Percentiles rank a stretch among this genome's conserved stretches.
phyloP scores from a whole-genome alignment of 2,888 invertebrate species.

The Eupithecia pulchellata region DNA sequence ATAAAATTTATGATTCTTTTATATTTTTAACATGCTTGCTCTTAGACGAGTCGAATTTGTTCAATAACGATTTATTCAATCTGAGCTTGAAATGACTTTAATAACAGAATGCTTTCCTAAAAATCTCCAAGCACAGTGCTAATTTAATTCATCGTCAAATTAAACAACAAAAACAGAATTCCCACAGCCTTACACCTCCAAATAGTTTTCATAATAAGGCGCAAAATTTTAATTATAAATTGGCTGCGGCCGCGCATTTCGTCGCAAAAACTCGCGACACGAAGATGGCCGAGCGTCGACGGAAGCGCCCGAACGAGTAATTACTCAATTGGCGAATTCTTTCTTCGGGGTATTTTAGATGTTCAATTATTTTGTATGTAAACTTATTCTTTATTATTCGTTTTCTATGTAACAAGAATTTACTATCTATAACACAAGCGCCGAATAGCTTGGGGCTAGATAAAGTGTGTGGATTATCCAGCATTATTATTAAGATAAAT shows the following conservation, averaged over 20 bases:
- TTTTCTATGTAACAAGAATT: too few relatives aligned
- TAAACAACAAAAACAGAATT: constrained; percentile 19
- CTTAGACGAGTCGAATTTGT: too few relatives aligned
- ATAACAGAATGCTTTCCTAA: too few relatives aligned
- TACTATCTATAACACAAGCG: too few relatives aligned
- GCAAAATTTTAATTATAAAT: constrained; percentile 80
- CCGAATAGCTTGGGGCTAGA: too few relatives aligned
- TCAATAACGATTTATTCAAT: too few relatives aligned
- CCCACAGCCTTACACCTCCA: constrained; percentile 35
- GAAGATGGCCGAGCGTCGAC: constrained; percentile 64
- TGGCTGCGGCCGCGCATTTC: constrained; percentile 55
- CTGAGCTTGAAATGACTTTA: too few relatives aligned
- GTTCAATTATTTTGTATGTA: too few relatives aligned
- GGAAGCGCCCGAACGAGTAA: constrained; percentile 63
- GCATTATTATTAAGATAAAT: too few relatives aligned
- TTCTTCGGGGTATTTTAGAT: constrained; percentile 44
- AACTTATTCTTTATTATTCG: too few relatives aligned
- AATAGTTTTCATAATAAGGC: constrained; percentile 78
- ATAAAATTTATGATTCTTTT: not conserved
- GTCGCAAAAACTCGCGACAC: constrained; percentile 65
- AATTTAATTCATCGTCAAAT: not conserved
- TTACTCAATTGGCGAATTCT: constrained; percentile 71
- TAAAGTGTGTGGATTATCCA: too few relatives aligned
- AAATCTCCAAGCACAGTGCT: not conserved
- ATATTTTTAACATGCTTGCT: not conserved